Conservation (phyloP, 2,888 invertebrate genomes). For the Spodoptera exigua region DNA sequence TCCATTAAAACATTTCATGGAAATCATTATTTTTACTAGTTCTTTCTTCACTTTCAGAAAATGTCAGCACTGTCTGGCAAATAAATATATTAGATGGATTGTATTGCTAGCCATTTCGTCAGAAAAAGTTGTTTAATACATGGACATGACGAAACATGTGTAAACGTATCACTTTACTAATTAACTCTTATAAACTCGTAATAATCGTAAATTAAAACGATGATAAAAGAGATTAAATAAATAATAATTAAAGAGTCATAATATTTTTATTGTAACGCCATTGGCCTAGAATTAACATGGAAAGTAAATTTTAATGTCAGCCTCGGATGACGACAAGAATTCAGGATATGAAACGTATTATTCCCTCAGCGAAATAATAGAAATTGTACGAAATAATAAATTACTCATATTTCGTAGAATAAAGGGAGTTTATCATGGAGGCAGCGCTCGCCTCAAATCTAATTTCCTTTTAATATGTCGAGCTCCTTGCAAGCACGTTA, state of each 20-base stretch:
- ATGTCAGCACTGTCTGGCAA: too few species aligned
- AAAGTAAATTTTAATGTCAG: conserved; percentile 40
- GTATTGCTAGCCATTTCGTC: neutral
- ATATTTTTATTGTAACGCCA: conserved; percentile 26
- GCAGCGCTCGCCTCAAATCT: conserved; percentile 53
- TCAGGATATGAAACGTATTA: conserved; percentile 31
- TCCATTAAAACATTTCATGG: too few species aligned
- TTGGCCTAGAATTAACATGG: conserved; percentile 38
- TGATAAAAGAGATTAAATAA: conserved; percentile 45
- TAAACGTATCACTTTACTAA: conserved; percentile 17
- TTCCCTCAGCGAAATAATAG: conserved; percentile 37
- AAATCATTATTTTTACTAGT: too few species aligned
- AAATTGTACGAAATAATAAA: conserved; percentile 52
- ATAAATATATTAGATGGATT: too few species aligned
- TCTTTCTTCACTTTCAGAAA: too few species aligned
- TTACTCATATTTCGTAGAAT: conserved; percentile 29
- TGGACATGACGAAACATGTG: conserved; percentile 34
- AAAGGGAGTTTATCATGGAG: conserved; percentile 41
- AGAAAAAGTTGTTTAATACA: conserved; percentile 26
- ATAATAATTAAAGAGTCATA: conserved; percentile 32
- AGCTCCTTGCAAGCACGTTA: conserved; percentile 46
- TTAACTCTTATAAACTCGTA: conserved; percentile 27
- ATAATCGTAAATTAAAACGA: conserved; percentile 38
- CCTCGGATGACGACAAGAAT: conserved; percentile 11
- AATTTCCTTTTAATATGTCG: conserved; percentile 65